Evolutionary conservation across 2,888 invertebrate genomes (phyloP).

Genomic region (Anthoptus insignis): DNA sequence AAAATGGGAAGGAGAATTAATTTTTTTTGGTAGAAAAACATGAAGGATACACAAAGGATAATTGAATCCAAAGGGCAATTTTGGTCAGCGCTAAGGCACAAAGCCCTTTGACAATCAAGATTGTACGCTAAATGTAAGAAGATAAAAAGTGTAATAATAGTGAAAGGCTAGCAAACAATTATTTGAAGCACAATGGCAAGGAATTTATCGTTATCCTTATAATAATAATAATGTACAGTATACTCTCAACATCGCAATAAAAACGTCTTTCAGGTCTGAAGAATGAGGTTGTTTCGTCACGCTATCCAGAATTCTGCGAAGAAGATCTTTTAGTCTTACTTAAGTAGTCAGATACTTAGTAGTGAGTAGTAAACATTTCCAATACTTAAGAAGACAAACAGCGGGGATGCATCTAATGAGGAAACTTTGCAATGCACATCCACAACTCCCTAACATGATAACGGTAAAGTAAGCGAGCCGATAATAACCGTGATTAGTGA

Average conservation of each 20-base stretch:
- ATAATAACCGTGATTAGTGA: no score
- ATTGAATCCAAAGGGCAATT: constrained; percentile 61
- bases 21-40: constrained; percentile 48
- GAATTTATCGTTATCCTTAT: constrained; percentile 48
- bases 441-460: no score
- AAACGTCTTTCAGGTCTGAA: constrained; percentile 5
- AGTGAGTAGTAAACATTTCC: constrained; percentile 1
- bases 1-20: background rate
- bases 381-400: constrained; percentile 10
- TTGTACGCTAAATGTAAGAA: constrained; percentile 44
- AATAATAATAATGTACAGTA: constrained; percentile 3
- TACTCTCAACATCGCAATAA: constrained; percentile 2
- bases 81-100: constrained; percentile 53
- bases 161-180: constrained; percentile 52
- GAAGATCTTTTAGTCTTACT: no score
- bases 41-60: constrained; percentile 60
- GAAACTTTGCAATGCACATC: constrained; percentile 1
- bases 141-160: constrained; percentile 48
- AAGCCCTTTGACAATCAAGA: constrained; percentile 37
- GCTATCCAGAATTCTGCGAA: background rate
- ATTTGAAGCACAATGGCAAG: constrained; percentile 51
- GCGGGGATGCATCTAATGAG: background rate
- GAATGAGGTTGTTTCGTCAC: background rate
- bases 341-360: background rate
- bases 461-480: no score